phyloP scores from a whole-genome alignment of 2,797 vertebrate species.

The Nannoperca obscura region DNA sequence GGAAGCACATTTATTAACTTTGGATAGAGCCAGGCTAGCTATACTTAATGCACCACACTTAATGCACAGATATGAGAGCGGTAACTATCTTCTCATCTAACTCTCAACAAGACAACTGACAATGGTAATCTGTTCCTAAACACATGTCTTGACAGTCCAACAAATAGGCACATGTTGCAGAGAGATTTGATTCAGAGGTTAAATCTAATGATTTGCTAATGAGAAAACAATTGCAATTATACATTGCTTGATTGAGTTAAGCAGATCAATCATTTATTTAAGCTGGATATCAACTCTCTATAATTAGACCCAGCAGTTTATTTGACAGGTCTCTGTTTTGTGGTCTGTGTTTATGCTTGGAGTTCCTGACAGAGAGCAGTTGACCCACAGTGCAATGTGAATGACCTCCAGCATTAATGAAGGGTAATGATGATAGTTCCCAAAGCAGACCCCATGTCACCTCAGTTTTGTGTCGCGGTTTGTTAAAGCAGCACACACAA shows the following conservation, averaged over 20 bases:
- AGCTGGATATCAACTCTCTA: conserved; percentile 33
- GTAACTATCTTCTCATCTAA: not conserved
- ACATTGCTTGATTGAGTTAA: conserved; percentile 43
- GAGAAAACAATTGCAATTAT: conserved; percentile 49
- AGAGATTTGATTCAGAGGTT: conserved; percentile 27
- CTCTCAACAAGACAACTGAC: not conserved
- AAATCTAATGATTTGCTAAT: conserved; percentile 22
- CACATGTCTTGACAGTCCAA: not conserved
- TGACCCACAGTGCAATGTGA: conserved; percentile 56
- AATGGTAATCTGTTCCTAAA: conserved; percentile 6
- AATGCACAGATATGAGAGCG: conserved; percentile 2
- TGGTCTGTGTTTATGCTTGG: conserved; percentile 41
- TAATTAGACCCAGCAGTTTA: conserved; percentile 53
- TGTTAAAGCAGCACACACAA: conserved; percentile 33
- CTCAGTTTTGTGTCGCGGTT: conserved; percentile 22
- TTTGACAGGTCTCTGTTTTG: conserved; percentile 44
- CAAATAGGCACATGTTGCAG: conserved; percentile 9
- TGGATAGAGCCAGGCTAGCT: not conserved
- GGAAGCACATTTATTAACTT: no score
- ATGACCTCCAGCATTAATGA: conserved; percentile 65
- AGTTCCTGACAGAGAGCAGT: conserved; percentile 40
- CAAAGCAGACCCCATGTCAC: conserved; percentile 50
- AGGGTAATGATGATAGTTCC: conserved; percentile 63
- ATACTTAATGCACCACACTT: conserved; percentile 8
- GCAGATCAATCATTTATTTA: conserved; percentile 40